phyloP scores from a whole-genome alignment of 1,140 invertebrate species.

The Bombus turneri region DNA sequence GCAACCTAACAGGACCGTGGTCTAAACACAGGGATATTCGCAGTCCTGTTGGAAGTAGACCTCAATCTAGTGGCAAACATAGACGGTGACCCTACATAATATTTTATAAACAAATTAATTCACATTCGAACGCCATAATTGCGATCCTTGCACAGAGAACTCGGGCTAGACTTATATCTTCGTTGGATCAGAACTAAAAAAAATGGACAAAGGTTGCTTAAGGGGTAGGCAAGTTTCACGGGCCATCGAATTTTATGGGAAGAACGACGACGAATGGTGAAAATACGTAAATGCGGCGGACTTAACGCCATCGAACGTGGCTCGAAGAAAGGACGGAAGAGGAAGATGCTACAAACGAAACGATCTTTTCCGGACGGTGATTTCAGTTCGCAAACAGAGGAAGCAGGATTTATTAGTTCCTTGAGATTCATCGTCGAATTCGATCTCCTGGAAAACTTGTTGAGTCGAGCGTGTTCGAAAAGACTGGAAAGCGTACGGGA shows the following conservation, averaged over 20 bases:
- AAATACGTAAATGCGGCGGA: conserved; percentile 65
- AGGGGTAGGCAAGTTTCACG: conserved; percentile 64
- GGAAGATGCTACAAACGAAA: background rate
- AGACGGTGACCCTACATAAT: too few relatives aligned
- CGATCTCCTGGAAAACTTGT: conserved; percentile 2
- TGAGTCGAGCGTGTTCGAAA: background rate
- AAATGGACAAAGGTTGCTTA: conserved; percentile 36
- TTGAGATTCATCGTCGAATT: background rate
- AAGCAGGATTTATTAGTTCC: conserved; percentile 1
- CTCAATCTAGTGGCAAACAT: too few relatives aligned
- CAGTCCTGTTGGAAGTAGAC: too few relatives aligned
- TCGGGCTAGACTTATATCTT: background rate
- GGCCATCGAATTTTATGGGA: conserved; percentile 71
- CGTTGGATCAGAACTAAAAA: conserved; percentile 6
- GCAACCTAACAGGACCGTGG: too few relatives aligned
- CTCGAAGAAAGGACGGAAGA: background rate
- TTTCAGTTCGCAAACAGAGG: conserved; percentile 13
- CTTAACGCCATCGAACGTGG: conserved; percentile 27
- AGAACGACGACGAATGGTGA: conserved; percentile 63
- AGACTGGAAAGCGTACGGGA: background rate
- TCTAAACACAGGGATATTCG: too few relatives aligned
- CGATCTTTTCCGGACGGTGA: conserved; percentile 12
- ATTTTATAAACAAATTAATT: background rate
- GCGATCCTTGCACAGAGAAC: background rate
- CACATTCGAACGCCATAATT: background rate